Percentiles rank a stretch among this genome's conserved stretches.
Evolutionary conservation across 1,140 invertebrate genomes (phyloP).

Genomic region (Sminthurides bifidus): DNA sequence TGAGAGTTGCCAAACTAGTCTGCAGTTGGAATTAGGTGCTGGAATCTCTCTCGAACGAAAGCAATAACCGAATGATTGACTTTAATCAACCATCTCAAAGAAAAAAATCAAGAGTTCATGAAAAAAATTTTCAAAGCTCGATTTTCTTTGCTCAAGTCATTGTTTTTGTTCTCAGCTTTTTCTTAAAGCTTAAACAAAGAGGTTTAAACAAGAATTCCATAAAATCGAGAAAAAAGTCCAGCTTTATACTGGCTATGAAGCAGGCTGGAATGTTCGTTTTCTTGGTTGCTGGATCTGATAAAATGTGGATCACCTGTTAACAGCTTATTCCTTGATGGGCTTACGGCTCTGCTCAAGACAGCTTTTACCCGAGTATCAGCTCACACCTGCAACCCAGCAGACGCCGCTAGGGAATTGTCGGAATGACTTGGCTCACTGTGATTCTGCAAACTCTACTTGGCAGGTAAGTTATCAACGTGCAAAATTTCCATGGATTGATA

Average conservation of each 20-base stretch:
- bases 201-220: neutral
- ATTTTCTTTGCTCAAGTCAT: neutral
- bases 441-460: slow-evolving; percentile 29
- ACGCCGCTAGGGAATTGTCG: slow-evolving; percentile 9
- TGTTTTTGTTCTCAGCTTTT: neutral
- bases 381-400: slow-evolving; percentile 21
- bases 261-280: neutral
- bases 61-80: neutral
- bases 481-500: too few relatives aligned
- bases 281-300: neutral
- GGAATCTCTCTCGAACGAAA: too few relatives aligned
- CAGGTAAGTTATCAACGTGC: slow-evolving; percentile 21
- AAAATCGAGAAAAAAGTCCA: neutral
- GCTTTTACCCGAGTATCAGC: slow-evolving; percentile 37
- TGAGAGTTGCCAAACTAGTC: neutral
- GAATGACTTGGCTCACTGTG: slow-evolving; percentile 15
- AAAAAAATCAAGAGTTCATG: neutral
- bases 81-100: neutral
- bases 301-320: slow-evolving; percentile 5
- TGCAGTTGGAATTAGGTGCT: too few relatives aligned
- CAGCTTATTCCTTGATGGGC: slow-evolving; percentile 58
- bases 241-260: neutral
- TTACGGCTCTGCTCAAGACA: slow-evolving; percentile 50
- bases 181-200: neutral
- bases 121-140: neutral